phyloP scores from a whole-genome alignment of 2,113 vertebrate genomes.

The Perca fluviatilis region DNA sequence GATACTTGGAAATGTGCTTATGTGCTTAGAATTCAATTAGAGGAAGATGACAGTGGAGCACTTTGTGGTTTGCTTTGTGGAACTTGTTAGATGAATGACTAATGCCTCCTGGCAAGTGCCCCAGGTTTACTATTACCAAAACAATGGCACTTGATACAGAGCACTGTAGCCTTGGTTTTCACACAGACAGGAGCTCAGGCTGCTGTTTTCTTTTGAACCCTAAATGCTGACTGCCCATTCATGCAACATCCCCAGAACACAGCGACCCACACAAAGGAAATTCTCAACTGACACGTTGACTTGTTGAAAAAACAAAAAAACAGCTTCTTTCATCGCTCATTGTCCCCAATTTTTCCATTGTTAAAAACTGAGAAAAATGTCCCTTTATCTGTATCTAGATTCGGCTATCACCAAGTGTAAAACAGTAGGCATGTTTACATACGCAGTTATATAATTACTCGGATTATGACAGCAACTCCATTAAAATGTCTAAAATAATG shows the following conservation, averaged over 20 bases:
- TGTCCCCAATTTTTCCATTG: constrained; percentile 58
- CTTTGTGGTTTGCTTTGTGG: constrained; percentile 80
- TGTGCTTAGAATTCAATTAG: constrained; percentile 74
- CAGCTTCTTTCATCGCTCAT: constrained; percentile 54
- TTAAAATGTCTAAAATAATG: constrained; percentile 31
- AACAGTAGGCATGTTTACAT: constrained; percentile 26
- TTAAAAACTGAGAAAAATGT: constrained; percentile 45
- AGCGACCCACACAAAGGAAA: constrained; percentile 64
- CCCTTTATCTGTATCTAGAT: background rate
- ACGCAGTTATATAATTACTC: constrained; percentile 27
- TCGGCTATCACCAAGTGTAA: constrained; percentile 7
- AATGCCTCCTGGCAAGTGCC: constrained; percentile 80
- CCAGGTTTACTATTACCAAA: constrained; percentile 82
- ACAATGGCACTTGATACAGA: constrained; percentile 79
- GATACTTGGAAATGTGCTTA: constrained; percentile 64
- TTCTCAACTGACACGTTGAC: constrained; percentile 64
- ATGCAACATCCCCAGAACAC: constrained; percentile 63
- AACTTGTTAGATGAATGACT: constrained; percentile 82
- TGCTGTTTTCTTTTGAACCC: constrained; percentile 76
- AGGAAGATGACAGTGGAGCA: constrained; percentile 76
- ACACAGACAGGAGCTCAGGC: constrained; percentile 70
- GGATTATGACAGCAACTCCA: constrained; percentile 28
- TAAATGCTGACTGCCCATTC: constrained; percentile 75
- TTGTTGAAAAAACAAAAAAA: constrained; percentile 55
- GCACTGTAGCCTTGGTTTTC: constrained; percentile 76